Base-by-base conservation (phyloP, 1,140 invertebrate genomes). In the Dendrolimus kikuchii region DNA sequence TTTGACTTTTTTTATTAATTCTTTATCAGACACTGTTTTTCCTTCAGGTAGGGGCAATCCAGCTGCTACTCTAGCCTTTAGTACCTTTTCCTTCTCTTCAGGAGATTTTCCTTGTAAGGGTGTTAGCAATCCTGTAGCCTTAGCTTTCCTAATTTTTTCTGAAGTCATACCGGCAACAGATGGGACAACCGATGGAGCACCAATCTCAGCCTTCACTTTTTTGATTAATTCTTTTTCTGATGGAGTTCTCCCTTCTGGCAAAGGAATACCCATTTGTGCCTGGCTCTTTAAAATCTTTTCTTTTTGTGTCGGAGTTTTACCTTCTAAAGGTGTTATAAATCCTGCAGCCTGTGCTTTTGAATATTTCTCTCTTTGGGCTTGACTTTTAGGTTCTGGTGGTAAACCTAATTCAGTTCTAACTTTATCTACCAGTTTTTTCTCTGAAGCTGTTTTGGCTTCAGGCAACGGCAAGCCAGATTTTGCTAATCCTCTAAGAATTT, bases 381-480 rank as follows among this genome's bases (percentile, higher is more conserved):
- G 23, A 7, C 38, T 55, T 45, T 50, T 61, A 2, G 63, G 56
- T 49, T 65, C 59, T 23, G 64, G 60, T n/a, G 67, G 64, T 23
- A 67, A 41, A 5, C 64, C 64, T 7, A 64, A 5, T 37, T 64
- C 62, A 4, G 8, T 39, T 53, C 60, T 50, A 23, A 70, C 59
- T 60, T 64, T 71, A 41, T 59, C 38, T 7, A 64, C 58, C 7
- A 68, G 10, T 47, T 63, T 50, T 43, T 64, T 61, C 42, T 71
- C 65, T 37, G 63, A 66, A 5, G 51, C n/a, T 6, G 65, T 64
- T 59, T 64, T 61, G 7, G 46, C 57, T 47, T 60, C 53, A 5
- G 66, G 65, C 5, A 68, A 46, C 6, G 60, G 66, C 10, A 68
- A 47, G 5, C 63, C 63, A 46, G 55, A 44, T 23, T 51, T 55